Evolutionary conservation across 2,113 vertebrate species (phyloP), one percentile per base, ranked within the genome.

Genomic region (Cacatua alba): DNA sequence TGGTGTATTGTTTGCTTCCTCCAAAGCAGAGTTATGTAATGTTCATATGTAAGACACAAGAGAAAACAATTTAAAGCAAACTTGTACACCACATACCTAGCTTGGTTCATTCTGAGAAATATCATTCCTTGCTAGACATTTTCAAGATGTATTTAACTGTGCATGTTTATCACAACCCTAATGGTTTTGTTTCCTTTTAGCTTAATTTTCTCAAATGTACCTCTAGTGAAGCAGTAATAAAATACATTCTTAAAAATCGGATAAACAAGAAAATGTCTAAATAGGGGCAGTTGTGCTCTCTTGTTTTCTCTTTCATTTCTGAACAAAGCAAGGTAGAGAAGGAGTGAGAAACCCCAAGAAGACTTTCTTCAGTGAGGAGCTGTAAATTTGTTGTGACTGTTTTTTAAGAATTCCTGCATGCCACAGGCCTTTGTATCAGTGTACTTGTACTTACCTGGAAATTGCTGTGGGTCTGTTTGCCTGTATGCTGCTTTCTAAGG

Each of bases 41-140:
- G 79, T 80, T 85, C 35, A 31, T 72, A 35, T 59, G 6, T 69
- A 67, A 84, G 69, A 70, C 8, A 18, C 3, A 25, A 20, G 12
- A 75, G 55, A 78, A 90, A 77, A 44, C 17, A 81, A 24, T 53
- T 53, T 53, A 88, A 92, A 68, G 59, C 63, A 49, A 70, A 19
- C 25, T 63, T 9, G 0, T 71, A 23, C 3, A n/a, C 25, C 16
- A 31, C 1, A 0, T 71, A 55, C 57, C 53, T 49, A 74, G 24
- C 26, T 28, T 70, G 21, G 4, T 67, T 82, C 33, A 23, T 46
- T 13, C 28, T 89, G 46, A 77, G n/a, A 78, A 87, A 16, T 43
- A n/a, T 1, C 13, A 49, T 62, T 83, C n/a, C 60, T 75, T 59
- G 25, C 29, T 74, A 67, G 35, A 69, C 35, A 49, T 76, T 80